Evolutionary conservation across 2,888 invertebrate species (phyloP).

Genomic region (Lamellibrachia satsuma): DNA sequence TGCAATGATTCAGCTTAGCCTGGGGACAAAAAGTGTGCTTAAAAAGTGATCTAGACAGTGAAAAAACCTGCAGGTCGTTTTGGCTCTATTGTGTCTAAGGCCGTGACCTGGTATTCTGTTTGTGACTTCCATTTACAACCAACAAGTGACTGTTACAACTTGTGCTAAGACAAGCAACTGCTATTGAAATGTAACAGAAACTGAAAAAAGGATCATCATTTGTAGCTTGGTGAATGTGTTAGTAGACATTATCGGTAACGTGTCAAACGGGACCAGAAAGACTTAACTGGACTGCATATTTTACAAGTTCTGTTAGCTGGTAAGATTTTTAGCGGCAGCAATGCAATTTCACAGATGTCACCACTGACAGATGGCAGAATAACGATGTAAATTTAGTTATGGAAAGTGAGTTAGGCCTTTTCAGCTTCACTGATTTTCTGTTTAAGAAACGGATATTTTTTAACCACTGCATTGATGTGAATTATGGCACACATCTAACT

Average conservation of each 20-base stretch:
- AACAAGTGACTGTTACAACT: background rate
- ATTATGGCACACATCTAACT: background rate
- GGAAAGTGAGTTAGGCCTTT: background rate
- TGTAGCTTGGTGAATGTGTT: background rate
- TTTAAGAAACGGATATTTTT: background rate
- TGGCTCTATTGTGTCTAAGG: background rate
- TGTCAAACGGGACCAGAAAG: background rate
- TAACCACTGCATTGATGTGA: background rate
- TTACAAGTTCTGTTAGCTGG: background rate
- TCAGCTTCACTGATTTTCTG: background rate
- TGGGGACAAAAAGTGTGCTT: background rate
- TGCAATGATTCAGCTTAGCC: background rate
- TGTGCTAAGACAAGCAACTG: no score
- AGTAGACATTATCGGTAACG: background rate
- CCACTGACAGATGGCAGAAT: constrained; percentile 6
- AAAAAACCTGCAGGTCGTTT: background rate
- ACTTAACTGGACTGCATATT: background rate
- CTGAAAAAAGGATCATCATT: background rate
- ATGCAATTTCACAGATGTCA: background rate
- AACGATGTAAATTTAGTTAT: background rate
- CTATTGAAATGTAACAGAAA: background rate
- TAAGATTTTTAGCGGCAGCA: background rate
- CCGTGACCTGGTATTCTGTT: background rate
- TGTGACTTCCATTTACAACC: background rate
- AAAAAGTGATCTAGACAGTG: background rate